Evolutionary conservation across 2,797 vertebrate species (phyloP).

Genomic region (Muscicapa striata): DNA sequence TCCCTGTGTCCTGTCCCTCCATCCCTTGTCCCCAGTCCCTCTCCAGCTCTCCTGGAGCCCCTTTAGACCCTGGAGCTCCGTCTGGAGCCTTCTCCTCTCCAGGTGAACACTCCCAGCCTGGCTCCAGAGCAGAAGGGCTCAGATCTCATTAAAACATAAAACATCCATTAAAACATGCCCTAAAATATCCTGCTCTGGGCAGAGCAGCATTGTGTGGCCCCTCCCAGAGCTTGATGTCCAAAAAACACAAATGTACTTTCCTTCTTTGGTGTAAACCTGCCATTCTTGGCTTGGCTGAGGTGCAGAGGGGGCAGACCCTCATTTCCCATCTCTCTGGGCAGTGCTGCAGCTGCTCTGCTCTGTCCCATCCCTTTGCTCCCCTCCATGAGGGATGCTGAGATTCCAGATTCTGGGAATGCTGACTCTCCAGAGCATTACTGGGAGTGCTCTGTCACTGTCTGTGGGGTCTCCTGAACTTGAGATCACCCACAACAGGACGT

Average conservation of each 20-base stretch:
- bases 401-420: neutral
- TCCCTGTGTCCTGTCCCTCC: neutral
- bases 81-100: neutral
- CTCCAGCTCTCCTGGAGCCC: neutral
- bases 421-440: neutral
- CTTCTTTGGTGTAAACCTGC: neutral
- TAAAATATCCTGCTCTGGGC: neutral
- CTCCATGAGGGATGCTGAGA: accelerated
- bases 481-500: no score
- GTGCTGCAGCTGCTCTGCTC: neutral
- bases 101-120: neutral
- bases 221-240: no score
- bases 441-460: no score
- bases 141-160: neutral
- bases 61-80: no score
- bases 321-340: neutral
- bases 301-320: neutral
- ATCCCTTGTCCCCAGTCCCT: accelerated
- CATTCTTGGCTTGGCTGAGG: neutral
- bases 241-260: neutral
- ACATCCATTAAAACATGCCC: neutral
- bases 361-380: accelerated
- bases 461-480: no score
- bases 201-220: neutral
- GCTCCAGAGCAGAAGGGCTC: neutral